Evolutionary conservation across 2,888 invertebrate species (phyloP), one percentile per base, ranked within the genome.

Genomic region (Cataglyphis rosenhaueri): DNA sequence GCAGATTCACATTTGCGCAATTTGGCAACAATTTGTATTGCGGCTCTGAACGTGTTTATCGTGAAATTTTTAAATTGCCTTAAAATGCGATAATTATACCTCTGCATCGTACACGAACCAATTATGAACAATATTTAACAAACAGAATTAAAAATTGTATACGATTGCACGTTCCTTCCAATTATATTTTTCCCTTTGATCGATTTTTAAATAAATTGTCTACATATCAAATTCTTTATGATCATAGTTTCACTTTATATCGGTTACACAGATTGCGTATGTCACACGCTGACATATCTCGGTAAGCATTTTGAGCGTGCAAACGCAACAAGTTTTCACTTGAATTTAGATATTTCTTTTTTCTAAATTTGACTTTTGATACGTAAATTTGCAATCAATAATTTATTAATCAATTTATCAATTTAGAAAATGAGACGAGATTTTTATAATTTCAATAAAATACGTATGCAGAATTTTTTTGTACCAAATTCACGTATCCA

Each of bases 271-370:
- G 41, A 76, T 76, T 21, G 62, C 10, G 15, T 52, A 25, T n/a
- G 35, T 55, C 8, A 18, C 41, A 10, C 15, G n/a, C n/a, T 44
- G 9, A 12, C 66, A 57, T 21, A 12, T 32, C 41, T 15, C 18
- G 35, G 35, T 32, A 41, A 57, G 8, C 41, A 12, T 18, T 73
- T 55, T n/a, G 35, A 82, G 78, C 86, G 83, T 57, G 64, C 86
- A 84, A 75, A 62, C 64, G 81, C 68, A 21, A 12, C n/a, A 12
- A 68, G 29, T 61, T 66, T 82, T 84, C 78, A 6, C 81, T 87
- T 84, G 85, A 87, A 88, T 87, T 87, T 81, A 79, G 85, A 87
- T 59, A 71, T 59, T 62, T 65, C 55, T 29, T 9, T 15, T 29
- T 5, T 4, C 32, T 32, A 29, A 74, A 71, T 74, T 59, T 0